A percentile compares a stretch with the other conserved stretches of the same genome.
These are phyloP conservation scores for human (Homo sapiens) DNA, from an alignment of 2,113 vertebrate genomes.

Conservation along the genomic window DNA sequence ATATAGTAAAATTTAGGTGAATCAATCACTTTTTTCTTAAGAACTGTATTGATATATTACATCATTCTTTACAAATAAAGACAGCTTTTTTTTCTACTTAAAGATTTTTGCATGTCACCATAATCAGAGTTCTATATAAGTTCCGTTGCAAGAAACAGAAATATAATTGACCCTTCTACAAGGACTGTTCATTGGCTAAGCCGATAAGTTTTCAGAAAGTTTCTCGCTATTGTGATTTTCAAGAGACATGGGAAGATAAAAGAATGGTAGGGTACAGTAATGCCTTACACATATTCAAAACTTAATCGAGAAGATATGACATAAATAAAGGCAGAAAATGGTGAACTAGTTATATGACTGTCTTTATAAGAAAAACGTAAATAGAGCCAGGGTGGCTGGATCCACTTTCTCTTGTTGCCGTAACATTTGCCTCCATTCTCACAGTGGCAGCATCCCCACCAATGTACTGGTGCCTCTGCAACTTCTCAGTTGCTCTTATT, in stretches of 20 bases:
- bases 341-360: rapidly evolving
- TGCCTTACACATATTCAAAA: rapidly evolving
- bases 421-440: rapidly evolving
- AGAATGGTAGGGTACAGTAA: rapidly evolving
- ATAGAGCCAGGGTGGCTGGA: rapidly evolving
- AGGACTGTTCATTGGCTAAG: background rate
- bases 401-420: rapidly evolving
- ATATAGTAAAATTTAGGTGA: background rate
- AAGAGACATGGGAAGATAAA: background rate
- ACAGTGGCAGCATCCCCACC: rapidly evolving
- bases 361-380: background rate
- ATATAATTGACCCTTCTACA: background rate
- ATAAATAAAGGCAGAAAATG: rapidly evolving
- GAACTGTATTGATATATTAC: background rate
- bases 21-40: background rate
- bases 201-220: background rate
- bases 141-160: background rate
- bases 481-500: background rate
- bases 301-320: background rate
- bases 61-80: background rate
- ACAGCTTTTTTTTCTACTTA: background rate
- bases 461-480: rapidly evolving
- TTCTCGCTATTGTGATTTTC: background rate
- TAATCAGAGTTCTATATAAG: background rate
- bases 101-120: background rate